Evolutionary conservation across 2,888 invertebrate genomes (phyloP), one percentile per base, ranked within the genome.

Genomic region (Eilema griseolum): DNA sequence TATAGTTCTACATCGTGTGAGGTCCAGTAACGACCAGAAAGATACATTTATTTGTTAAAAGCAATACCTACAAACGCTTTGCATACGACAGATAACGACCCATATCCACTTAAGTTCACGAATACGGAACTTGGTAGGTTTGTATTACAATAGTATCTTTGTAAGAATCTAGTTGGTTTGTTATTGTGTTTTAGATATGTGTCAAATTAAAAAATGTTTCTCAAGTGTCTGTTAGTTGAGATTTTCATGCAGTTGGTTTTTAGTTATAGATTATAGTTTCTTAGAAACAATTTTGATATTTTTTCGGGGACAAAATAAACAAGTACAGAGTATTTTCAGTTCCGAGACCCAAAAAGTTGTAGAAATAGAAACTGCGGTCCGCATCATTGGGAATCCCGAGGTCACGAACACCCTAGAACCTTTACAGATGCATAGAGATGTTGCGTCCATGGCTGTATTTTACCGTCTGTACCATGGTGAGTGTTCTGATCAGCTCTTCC

Each of bases 31-130:
- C 60, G 28, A 59, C 60, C 41, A 66, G 71, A 59, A 70, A 63
- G 62, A 71, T 69, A 62, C n/a, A 63, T 60, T 81, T 68, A 76
- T 81, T 74, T 64, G 74, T 80, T 82, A 65, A 73, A 72, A 76
- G 72, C 76, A 74, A 79, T 81, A 74, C 74, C 74, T 79, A 76
- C 76, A 74, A 70, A 63, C 57, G 62, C 76, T 81, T 81, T 79
- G 74, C 81, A 81, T 80, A 81, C 67, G 71, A 74, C 67, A 70
- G 81, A 80, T 80, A 81, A 74, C 69, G 61, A 61, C 63, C 62
- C 20, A 59, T 67, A 26, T 26, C 37, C 60, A 56, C 24, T 60
- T 23, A 60, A 62, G 33, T 57, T n/a, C 52, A 67, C 20, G 60
- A 59, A 28, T 59, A 57, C 33, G 26, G 12, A 5, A 5, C 52